Evolutionary conservation across 2,888 invertebrate genomes (phyloP).

Genomic region (Baronia brevicornis): DNA sequence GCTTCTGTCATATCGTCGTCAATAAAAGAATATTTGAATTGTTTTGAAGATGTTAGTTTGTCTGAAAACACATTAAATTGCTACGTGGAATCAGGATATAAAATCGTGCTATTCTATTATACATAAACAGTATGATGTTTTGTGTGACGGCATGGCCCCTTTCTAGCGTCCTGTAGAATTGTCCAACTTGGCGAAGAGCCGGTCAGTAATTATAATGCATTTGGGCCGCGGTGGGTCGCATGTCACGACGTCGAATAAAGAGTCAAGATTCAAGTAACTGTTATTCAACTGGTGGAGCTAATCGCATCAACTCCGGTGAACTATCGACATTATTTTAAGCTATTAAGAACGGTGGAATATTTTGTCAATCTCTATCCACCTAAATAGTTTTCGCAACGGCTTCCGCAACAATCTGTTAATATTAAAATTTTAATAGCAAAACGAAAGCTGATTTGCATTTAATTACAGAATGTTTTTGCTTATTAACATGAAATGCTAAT

Average conservation of each 20-base stretch:
- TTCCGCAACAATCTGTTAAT: constrained; percentile 4
- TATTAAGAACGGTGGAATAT: too few relatives aligned
- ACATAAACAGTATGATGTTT: too few relatives aligned
- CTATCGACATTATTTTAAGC: constrained; percentile 1
- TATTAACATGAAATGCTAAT: too few relatives aligned
- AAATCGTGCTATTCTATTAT: too few relatives aligned
- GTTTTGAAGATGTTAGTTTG: too few relatives aligned
- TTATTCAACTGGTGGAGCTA: constrained; percentile 11
- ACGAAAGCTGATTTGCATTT: constrained; percentile 5
- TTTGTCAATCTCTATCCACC: too few relatives aligned
- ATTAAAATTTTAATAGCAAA: constrained; percentile 1
- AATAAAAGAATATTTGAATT: too few relatives aligned
- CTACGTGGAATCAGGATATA: too few relatives aligned
- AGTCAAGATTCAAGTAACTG: constrained; percentile 11
- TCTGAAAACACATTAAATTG: too few relatives aligned
- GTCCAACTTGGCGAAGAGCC: constrained; percentile 27
- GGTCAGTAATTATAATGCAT: constrained; percentile 31
- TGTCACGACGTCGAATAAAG: constrained; percentile 26
- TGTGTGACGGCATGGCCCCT: constrained; percentile 6
- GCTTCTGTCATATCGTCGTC: too few relatives aligned
- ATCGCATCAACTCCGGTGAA: constrained; percentile 9
- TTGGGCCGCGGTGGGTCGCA: constrained; percentile 15
- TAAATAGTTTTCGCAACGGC: constrained; percentile 2
- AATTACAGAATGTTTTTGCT: not conserved
- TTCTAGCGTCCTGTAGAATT: constrained; percentile 14